These are phyloP conservation scores for Collichthys lucidus DNA, from an alignment of 2,113 vertebrate species.

Conservation along the genomic window DNA sequence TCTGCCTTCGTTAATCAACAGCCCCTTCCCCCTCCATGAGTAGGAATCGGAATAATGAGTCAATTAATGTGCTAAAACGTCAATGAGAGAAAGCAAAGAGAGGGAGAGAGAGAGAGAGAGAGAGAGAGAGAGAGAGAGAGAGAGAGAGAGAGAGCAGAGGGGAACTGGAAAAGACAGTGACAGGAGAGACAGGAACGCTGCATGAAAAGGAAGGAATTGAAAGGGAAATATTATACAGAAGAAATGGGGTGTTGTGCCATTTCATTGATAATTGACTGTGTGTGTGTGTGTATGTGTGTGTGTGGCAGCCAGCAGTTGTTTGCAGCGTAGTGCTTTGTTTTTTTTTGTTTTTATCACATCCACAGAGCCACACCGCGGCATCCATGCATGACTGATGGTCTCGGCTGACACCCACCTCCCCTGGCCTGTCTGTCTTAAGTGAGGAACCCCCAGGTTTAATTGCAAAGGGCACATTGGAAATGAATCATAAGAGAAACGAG, in stretches of 20 bases:
- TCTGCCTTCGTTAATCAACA: slow-evolving; percentile 82
- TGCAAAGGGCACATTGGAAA: slow-evolving; percentile 76
- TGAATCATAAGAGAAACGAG: slow-evolving; percentile 60
- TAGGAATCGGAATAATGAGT: slow-evolving; percentile 94
- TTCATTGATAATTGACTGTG: slow-evolving; percentile 52
- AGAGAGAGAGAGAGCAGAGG: slow-evolving; percentile 81
- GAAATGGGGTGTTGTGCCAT: slow-evolving; percentile 30
- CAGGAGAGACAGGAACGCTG: background rate
- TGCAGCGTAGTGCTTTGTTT: slow-evolving; percentile 6
- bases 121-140: slow-evolving; percentile 71
- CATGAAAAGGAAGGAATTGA: slow-evolving; percentile 19
- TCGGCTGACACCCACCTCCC: slow-evolving; percentile 61
- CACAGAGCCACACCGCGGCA: slow-evolving; percentile 30
- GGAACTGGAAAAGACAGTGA: slow-evolving; percentile 18
- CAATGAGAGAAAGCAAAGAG: slow-evolving; percentile 88
- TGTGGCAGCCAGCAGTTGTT: slow-evolving; percentile 32
- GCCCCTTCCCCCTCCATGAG: slow-evolving; percentile 79
- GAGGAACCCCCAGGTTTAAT: slow-evolving; percentile 72
- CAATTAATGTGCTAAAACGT: slow-evolving; percentile 94
- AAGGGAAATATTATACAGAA: slow-evolving; percentile 42
- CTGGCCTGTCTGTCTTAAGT: slow-evolving; percentile 69
- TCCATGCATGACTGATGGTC: slow-evolving; percentile 68
- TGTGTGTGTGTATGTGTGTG: slow-evolving; percentile 25
- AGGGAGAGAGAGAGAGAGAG: slow-evolving; percentile 75
- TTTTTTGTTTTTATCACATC: slow-evolving; percentile 40